A percentile compares a stretch with the other conserved stretches of the same genome.
phyloP scores from a whole-genome alignment of 2,888 invertebrate genomes.

The Oscheius sp. region DNA sequence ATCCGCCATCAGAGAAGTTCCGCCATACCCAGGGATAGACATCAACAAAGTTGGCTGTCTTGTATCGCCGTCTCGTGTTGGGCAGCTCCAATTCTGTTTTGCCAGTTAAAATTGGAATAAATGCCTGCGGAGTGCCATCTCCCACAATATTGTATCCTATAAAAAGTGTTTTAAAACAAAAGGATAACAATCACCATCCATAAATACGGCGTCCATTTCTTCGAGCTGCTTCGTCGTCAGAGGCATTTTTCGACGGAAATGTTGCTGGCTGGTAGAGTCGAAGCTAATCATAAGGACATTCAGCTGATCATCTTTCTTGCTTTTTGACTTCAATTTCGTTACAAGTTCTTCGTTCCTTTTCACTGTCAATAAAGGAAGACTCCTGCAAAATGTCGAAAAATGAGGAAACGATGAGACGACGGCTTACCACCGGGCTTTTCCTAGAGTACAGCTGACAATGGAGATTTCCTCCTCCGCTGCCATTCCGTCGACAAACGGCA shows the following conservation, averaged over 20 bases:
- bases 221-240: background rate
- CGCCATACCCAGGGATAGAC: slow-evolving; percentile 76
- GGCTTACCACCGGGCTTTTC: background rate
- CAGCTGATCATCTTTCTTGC: background rate
- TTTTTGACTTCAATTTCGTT: background rate
- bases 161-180: too few species aligned
- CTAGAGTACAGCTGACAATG: background rate
- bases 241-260: slow-evolving; percentile 19
- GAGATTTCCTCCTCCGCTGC: background rate
- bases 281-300: background rate
- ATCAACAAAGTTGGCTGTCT: slow-evolving; percentile 74
- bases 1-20: slow-evolving; percentile 73
- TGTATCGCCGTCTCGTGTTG: slow-evolving; percentile 68
- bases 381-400: slow-evolving; percentile 32
- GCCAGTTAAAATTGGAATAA: slow-evolving; percentile 15
- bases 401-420: background rate
- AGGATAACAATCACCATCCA: background rate
- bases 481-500: background rate
- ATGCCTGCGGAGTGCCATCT: slow-evolving; percentile 9
- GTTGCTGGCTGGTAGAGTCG: slow-evolving; percentile 10
- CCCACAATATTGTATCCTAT: slow-evolving; percentile 23
- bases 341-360: background rate
- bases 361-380: background rate
- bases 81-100: slow-evolving; percentile 12
- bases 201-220: background rate